A percentile compares a stretch with the other conserved stretches of the same genome.
Evolutionary conservation across 2,888 invertebrate genomes (phyloP).

Genomic region (Proisotoma minuta): DNA sequence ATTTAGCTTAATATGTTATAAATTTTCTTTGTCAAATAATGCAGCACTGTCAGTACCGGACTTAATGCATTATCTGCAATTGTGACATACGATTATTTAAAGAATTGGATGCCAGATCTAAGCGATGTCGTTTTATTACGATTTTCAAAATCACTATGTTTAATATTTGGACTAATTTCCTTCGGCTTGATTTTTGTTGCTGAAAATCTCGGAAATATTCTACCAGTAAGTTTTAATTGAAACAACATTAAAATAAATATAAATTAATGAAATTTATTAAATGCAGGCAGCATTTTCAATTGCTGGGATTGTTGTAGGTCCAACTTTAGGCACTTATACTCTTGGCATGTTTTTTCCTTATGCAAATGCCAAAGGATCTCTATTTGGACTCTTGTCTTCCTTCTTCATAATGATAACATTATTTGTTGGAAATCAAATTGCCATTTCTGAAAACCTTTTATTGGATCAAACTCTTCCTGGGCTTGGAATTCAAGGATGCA

Average conservation of each 20-base stretch:
- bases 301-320: conserved; percentile 27
- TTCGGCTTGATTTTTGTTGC: conserved; percentile 32
- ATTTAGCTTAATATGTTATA: background rate
- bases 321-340: conserved; percentile 24
- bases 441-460: conserved; percentile 7
- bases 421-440: conserved; percentile 15
- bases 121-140: conserved; percentile 18
- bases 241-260: background rate
- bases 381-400: conserved; percentile 22
- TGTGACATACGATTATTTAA: conserved; percentile 31
- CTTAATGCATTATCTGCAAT: conserved; percentile 30
- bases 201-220: conserved; percentile 35
- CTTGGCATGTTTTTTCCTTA: conserved; percentile 34
- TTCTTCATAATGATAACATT: conserved; percentile 18
- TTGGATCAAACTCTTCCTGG: conserved; percentile 26
- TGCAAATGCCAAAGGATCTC: conserved; percentile 30
- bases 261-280: background rate
- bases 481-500: conserved; percentile 21
- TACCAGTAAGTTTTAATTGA: no score
- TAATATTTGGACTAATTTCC: conserved; percentile 26
- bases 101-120: conserved; percentile 21
- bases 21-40: background rate
- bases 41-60: conserved; percentile 31
- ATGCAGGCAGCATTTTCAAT: conserved; percentile 18
- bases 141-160: conserved; percentile 27